A percentile compares a stretch with the other conserved stretches of the same genome.
These are phyloP conservation scores for Philereme vetulata DNA, from an alignment of 2,888 invertebrate genomes.

Conservation along the genomic window DNA sequence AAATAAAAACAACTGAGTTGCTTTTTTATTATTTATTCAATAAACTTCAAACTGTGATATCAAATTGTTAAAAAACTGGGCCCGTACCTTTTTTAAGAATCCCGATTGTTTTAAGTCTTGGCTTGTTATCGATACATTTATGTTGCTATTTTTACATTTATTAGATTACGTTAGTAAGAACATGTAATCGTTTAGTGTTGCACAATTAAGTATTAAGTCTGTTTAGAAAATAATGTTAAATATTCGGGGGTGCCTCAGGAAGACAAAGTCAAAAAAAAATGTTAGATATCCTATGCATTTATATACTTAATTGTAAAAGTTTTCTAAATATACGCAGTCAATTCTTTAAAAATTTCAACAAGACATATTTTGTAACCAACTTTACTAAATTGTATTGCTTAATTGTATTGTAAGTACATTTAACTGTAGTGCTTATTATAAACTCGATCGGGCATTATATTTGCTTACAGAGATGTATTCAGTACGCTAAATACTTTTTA, in stretches of 20 bases:
- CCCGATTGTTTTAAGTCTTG: conserved; percentile 1
- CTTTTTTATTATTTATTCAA: not conserved
- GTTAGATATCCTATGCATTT: not conserved
- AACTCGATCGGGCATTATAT: conserved; percentile 1
- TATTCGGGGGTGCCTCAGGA: not conserved
- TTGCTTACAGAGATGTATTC: not conserved
- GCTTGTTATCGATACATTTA: conserved; percentile 8
- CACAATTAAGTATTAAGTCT: conserved; percentile 18
- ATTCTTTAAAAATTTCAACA: not conserved
- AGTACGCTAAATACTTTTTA: not conserved
- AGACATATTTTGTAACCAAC: not conserved
- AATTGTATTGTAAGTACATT: not conserved
- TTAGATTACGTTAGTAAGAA: not conserved
- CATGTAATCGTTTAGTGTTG: conserved; percentile 15
- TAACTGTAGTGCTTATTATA: not conserved
- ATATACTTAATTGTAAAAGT: not conserved
- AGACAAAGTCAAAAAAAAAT: not conserved
- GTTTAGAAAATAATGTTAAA: conserved; percentile 1
- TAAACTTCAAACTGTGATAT: conserved; percentile 18
- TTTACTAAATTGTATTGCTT: not conserved
- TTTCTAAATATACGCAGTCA: not conserved
- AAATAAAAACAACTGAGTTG: not conserved
- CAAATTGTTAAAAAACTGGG: conserved; percentile 7
- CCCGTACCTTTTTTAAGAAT: conserved; percentile 5
- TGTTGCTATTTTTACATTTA: conserved; percentile 1